Conservation (phyloP, 2,888 invertebrate genomes). For the Leptura quadrifasciata region DNA sequence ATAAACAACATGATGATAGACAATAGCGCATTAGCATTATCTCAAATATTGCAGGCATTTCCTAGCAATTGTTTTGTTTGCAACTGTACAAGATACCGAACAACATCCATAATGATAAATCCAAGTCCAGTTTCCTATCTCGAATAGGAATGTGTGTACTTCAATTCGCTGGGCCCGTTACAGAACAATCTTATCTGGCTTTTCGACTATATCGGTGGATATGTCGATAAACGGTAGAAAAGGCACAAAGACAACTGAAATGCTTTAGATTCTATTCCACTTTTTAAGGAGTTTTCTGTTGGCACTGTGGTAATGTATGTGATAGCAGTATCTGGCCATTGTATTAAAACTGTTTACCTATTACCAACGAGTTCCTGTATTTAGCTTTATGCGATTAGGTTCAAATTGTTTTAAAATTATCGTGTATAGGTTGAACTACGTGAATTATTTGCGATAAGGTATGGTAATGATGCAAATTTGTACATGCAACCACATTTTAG, state of each 20-base stretch:
- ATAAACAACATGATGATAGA: neutral
- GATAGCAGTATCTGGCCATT: conserved; percentile 8
- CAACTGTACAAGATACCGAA: conserved; percentile 20
- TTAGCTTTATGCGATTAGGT: neutral
- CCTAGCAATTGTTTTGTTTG: conserved; percentile 11
- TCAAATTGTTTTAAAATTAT: neutral
- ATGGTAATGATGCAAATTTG: neutral
- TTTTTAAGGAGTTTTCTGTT: conserved; percentile 17
- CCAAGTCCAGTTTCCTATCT: conserved; percentile 17
- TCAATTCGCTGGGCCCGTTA: conserved; percentile 11
- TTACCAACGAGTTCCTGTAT: neutral
- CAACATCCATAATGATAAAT: conserved; percentile 20
- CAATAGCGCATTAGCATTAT: conserved; percentile 6
- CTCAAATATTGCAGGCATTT: conserved; percentile 9
- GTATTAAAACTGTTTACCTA: conserved; percentile 12
- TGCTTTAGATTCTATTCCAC: neutral
- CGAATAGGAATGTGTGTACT: conserved; percentile 10
- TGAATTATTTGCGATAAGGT: neutral
- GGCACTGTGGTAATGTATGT: neutral
- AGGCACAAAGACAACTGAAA: conserved; percentile 5
- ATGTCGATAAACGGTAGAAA: conserved; percentile 2
- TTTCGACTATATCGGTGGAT: conserved; percentile 12
- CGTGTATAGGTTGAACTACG: neutral
- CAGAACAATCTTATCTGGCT: neutral
- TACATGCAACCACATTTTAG: neutral